These are phyloP conservation scores for Lineus longissimus DNA, from an alignment of 1,140 invertebrate species.

Conservation along the genomic window DNA sequence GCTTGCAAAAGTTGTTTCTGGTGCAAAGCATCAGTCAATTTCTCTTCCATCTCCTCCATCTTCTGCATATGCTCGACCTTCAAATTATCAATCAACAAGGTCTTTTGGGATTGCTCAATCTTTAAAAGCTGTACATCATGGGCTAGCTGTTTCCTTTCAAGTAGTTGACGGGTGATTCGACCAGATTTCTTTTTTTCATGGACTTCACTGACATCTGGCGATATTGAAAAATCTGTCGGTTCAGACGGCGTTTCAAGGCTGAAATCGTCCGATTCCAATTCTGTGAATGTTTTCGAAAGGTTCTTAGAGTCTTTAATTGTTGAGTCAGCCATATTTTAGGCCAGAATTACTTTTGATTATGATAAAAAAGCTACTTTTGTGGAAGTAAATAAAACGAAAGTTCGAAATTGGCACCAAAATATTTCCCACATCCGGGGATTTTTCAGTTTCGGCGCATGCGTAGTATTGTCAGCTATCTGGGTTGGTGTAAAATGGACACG, in stretches of 20 bases:
- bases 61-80: constrained; percentile 48
- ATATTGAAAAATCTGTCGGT: constrained; percentile 23
- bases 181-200: constrained; percentile 9
- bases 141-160: constrained; percentile 48
- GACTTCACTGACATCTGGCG: constrained; percentile 8
- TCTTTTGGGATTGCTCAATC: constrained; percentile 53
- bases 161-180: constrained; percentile 18
- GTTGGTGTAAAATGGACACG: too few relatives aligned
- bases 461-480: too few relatives aligned
- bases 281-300: constrained; percentile 5
- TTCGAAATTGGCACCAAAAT: too few relatives aligned
- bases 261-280: constrained; percentile 22
- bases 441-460: too few relatives aligned
- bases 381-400: too few relatives aligned
- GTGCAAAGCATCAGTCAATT: constrained; percentile 45
- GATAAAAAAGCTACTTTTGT: too few relatives aligned
- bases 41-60: constrained; percentile 46
- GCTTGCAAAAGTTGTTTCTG: constrained; percentile 52
- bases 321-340: neutral
- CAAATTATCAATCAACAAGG: constrained; percentile 47
- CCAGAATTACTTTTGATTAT: too few relatives aligned
- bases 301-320: neutral
- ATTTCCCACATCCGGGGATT: too few relatives aligned
- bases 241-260: constrained; percentile 23
- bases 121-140: constrained; percentile 53